Base-by-base conservation (phyloP, 2,888 invertebrate species). In the Tillus elongatus region DNA sequence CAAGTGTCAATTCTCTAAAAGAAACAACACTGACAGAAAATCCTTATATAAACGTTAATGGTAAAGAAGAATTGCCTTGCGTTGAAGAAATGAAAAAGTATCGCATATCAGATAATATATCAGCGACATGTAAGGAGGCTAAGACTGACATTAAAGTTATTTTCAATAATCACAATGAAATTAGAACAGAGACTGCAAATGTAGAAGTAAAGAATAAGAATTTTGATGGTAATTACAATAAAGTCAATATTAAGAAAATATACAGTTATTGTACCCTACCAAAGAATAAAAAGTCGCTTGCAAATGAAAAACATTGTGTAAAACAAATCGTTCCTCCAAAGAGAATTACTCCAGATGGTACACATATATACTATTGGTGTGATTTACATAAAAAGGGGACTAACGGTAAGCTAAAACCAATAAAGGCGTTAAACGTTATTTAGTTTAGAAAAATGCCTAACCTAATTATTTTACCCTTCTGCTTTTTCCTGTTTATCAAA, bases 311-410 rank as follows among this genome's bases (percentile, higher is more conserved):
- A 39, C 51, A 52, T 16, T 50, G 51, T 24, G 42, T 39, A 27
- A 58, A 60, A 39, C 55, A 63, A 46, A 48, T 67, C 42, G 65
- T 73, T 55, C 83, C 85, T 46, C 85, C 85, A 40, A 81, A 79
- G 60, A 74, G 84, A 46, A 74, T 77, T 53, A 84, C 86, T 39
- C 79, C 85, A 15, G 87, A 88, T 68, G 87, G 87, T 53, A 87
- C 87, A 43, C 78, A 79, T 60, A 79, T 87, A 60, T 84, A 82
- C 72, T 87, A 87, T 71, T 86, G 87, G 85, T 87, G 87, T 70
- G 86, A 87, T 69, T 66, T 82, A 65, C 78, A 82, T 52, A 73
- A 72, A 55, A 69, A 68, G 52, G 60, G 66, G 35, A 58, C 61
- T 37, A 63, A 70, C 68, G 75, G 77, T 77, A 68, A 62, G 52